Conservation (phyloP, 2,797 vertebrate species). For the Galaxias olidus region DNA sequence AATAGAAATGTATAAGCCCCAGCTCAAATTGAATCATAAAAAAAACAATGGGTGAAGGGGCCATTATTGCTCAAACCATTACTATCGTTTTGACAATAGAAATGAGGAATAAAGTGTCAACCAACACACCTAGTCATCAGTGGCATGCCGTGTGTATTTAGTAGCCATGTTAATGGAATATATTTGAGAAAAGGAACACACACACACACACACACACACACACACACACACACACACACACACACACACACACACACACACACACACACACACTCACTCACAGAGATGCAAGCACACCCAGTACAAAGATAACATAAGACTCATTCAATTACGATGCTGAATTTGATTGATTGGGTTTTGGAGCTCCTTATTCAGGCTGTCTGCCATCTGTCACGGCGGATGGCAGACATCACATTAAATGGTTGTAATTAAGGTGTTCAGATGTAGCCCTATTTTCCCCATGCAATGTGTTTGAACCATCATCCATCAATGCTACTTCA, state of each 20-base stretch:
- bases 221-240: too few relatives aligned
- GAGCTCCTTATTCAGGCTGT: background rate
- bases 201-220: too few relatives aligned
- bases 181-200: too few relatives aligned
- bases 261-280: background rate
- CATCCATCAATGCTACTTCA: slow-evolving; percentile 45
- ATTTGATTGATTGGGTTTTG: slow-evolving; percentile 50
- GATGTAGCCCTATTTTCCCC: background rate
- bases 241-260: too few relatives aligned
- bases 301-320: too few relatives aligned
- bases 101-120: too few relatives aligned
- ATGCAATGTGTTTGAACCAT: background rate
- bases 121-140: too few relatives aligned
- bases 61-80: slow-evolving; percentile 18
- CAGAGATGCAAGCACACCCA: background rate
- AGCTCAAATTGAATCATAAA: background rate
- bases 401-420: background rate
- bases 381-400: background rate
- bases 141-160: too few relatives aligned
- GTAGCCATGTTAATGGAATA: too few relatives aligned
- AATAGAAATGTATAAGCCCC: background rate
- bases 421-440: slow-evolving; percentile 8
- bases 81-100: background rate
- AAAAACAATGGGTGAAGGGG: background rate
- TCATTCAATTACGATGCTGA: slow-evolving; percentile 45